Base-by-base conservation (phyloP, 2,113 vertebrate genomes). In the Calidris pugnax region DNA sequence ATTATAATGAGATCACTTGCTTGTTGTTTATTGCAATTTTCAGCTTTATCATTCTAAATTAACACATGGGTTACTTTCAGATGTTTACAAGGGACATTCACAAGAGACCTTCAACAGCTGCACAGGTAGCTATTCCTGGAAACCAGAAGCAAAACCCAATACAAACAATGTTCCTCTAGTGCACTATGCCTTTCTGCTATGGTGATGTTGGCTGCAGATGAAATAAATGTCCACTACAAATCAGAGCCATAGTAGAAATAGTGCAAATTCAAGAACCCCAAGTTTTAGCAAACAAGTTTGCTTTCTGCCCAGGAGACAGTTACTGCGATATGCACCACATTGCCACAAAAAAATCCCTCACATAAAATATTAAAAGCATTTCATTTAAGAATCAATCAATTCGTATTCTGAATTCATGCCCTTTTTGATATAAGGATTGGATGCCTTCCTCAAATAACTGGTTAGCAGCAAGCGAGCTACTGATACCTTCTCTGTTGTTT, bases 1-100 rank as follows among this genome's bases (percentile, higher is more conserved):
- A 86, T 9, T 96, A 53, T 76, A 95, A 95, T 80, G 93, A 97
- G 50, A 60, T 84, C 66, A 86, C 72, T 69, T 92, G 47, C 67
- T 87, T 80, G 79, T 84, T 85, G 85, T 62, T 87, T 97, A 74
- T 91, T 88, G 78, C 66, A 83, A 7, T 71, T 69, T 93, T 83
- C 82, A 47, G n/a, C 87, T 96, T 96, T 55, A 33, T 75, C 95
- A 75, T 43, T 94, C 62, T 72, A 64, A 93, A 81, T 89, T 69
- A 94, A 72, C 39, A 71, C 4, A 4, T 7, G 9, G 7, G 43
- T 71, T 95, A 89, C 81, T 94, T 83, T 87, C 91, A 95, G 92
- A 74, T 17, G 6, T 55, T 55, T 55, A 55, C 15, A 53, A 30
- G 27, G 17, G 51, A 55, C 74, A 75, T 88, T 86, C 28, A 47